These are phyloP conservation scores for Cosmopolites sordidus DNA, from an alignment of 2,888 invertebrate species.

Conservation along the genomic window DNA sequence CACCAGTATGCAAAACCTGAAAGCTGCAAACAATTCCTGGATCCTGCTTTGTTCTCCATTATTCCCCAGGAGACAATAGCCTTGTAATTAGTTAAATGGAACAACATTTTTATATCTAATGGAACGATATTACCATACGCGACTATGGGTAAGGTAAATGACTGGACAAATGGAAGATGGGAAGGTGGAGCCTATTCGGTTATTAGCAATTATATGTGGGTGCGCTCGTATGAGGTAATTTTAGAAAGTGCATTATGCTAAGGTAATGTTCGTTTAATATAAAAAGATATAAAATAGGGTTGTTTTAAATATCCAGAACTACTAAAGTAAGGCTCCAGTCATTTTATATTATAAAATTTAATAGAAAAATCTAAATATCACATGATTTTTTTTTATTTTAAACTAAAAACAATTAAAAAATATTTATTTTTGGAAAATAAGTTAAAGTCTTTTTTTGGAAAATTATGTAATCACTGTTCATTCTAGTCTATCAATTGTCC, in stretches of 20 bases:
- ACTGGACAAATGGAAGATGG: background rate
- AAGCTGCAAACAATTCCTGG: background rate
- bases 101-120: background rate
- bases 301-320: no score
- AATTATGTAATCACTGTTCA: no score
- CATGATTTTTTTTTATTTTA: no score
- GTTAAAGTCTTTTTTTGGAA: no score
- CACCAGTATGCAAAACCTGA: background rate
- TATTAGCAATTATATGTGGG: background rate
- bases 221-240: background rate
- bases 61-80: background rate
- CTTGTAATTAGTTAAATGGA: background rate
- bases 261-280: no score
- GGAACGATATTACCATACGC: background rate
- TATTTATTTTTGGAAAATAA: no score
- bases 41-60: background rate
- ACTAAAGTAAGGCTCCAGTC: no score
- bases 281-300: no score
- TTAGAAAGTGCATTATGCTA: background rate
- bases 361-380: no score
- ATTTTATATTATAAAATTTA: no score
- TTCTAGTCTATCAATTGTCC: no score
- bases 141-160: background rate
- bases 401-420: no score
- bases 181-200: background rate